Conservation (phyloP, 2,888 invertebrate genomes). For the Dryococelus australis region DNA sequence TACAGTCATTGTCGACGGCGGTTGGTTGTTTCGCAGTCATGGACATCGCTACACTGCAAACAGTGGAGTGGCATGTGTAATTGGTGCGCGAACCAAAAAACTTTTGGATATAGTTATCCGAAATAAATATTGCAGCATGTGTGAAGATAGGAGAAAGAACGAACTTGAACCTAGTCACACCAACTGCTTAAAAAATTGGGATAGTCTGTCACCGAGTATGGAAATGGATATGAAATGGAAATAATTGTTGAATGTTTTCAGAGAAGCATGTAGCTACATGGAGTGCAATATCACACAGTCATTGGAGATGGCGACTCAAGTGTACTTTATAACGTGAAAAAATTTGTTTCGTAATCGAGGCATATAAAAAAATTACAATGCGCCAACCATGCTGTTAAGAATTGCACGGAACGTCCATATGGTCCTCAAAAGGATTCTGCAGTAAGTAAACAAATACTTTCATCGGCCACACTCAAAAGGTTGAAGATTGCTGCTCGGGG, state of each 20-base stretch:
- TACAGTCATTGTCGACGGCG: too few species aligned
- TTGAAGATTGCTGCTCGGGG: too few species aligned
- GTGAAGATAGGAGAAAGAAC: neutral
- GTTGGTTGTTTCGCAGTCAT: neutral
- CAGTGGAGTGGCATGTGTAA: neutral
- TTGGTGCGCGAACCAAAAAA: neutral
- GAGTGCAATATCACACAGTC: neutral
- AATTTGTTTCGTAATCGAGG: too few species aligned
- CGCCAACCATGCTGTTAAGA: too few species aligned
- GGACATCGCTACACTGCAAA: neutral
- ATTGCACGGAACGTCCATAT: too few species aligned
- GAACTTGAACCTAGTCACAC: neutral
- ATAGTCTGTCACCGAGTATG: neutral
- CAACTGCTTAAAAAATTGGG: neutral
- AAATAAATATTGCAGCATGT: constrained; percentile 16
- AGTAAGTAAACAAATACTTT: too few species aligned
- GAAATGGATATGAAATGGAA: neutral
- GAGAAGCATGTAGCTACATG: neutral
- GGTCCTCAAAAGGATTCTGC: too few species aligned
- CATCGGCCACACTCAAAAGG: too few species aligned
- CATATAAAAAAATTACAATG: too few species aligned
- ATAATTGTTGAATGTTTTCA: neutral
- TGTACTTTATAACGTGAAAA: too few species aligned
- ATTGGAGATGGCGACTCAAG: too few species aligned
- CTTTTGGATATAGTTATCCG: neutral